Percentiles rank a stretch among this genome's conserved stretches.
Conservation (phyloP, 2,113 vertebrate species). For the Chiloscyllium plagiosum region DNA sequence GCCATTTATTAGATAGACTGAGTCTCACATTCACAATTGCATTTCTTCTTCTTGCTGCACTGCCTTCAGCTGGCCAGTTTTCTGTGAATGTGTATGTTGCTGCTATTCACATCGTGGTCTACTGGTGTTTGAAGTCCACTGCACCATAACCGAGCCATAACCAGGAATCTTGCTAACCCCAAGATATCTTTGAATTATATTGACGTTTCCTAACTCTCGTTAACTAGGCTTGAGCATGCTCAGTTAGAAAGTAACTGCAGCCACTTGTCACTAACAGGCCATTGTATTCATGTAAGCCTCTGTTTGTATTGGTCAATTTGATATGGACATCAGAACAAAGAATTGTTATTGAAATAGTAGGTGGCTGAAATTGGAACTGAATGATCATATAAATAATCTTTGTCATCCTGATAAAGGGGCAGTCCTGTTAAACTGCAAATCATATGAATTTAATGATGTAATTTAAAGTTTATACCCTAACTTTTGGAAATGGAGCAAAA, state of each 20-base stretch:
- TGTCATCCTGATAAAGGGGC: background rate
- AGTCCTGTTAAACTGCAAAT: background rate
- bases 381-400: background rate
- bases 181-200: background rate
- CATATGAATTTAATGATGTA: background rate
- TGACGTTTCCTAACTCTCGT: background rate
- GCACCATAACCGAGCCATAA: background rate
- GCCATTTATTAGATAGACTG: background rate
- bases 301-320: background rate
- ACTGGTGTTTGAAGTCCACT: background rate
- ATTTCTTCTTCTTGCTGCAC: background rate
- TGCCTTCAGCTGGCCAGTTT: background rate
- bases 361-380: background rate
- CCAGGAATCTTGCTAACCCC: background rate
- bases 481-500: background rate
- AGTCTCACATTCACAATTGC: background rate
- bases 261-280: background rate
- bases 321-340: background rate
- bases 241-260: conserved; percentile 47
- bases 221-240: conserved; percentile 45
- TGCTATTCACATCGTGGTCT: background rate
- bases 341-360: conserved; percentile 14
- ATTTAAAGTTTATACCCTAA: background rate
- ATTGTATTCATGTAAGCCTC: background rate
- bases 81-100: background rate